Evolutionary conservation across 1,140 invertebrate genomes (phyloP).

Genomic region (Drosophila funebris): DNA sequence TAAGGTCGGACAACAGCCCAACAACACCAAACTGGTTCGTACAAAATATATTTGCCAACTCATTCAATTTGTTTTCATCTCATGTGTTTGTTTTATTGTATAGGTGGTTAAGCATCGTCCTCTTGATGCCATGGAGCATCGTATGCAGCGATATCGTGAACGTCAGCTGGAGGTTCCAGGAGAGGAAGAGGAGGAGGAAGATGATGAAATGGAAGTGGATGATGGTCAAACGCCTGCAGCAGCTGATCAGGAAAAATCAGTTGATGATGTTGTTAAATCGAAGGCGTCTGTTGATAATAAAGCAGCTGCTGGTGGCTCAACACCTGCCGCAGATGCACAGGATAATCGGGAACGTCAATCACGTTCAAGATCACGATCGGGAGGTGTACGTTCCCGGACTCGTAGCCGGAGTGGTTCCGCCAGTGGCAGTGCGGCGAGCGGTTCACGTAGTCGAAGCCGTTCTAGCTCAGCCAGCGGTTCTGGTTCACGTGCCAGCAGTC

Average conservation of each 20-base stretch:
- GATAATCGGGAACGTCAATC: constrained; percentile 76
- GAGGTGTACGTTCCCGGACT: constrained; percentile 59
- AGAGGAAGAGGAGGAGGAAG: constrained; percentile 90
- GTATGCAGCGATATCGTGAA: constrained; percentile 93
- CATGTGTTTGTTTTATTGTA: not conserved
- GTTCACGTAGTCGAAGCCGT: constrained; percentile 56
- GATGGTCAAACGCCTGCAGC: constrained; percentile 85
- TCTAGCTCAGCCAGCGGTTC: constrained; percentile 82
- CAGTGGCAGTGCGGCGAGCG: constrained; percentile 33
- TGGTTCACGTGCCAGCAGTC: constrained; percentile 58
- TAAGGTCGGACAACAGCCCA: constrained; percentile 88
- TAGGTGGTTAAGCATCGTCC: constrained; percentile 94
- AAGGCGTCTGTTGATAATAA: constrained; percentile 56
- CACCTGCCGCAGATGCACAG: constrained; percentile 82
- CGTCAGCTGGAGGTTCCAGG: constrained; percentile 94
- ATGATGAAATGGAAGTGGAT: constrained; percentile 89
- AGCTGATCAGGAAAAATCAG: constrained; percentile 44
- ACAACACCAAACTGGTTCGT: constrained; percentile 86
- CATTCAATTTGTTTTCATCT: not conserved
- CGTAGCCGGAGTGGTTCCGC: constrained; percentile 52
- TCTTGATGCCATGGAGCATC: constrained; percentile 93
- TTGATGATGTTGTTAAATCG: constrained; percentile 69
- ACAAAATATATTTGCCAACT: not conserved
- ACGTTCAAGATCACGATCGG: constrained; percentile 65
- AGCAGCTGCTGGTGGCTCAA: constrained; percentile 79